Evolutionary conservation across 2,888 invertebrate genomes (phyloP).

Genomic region (Tiphia femorata): DNA sequence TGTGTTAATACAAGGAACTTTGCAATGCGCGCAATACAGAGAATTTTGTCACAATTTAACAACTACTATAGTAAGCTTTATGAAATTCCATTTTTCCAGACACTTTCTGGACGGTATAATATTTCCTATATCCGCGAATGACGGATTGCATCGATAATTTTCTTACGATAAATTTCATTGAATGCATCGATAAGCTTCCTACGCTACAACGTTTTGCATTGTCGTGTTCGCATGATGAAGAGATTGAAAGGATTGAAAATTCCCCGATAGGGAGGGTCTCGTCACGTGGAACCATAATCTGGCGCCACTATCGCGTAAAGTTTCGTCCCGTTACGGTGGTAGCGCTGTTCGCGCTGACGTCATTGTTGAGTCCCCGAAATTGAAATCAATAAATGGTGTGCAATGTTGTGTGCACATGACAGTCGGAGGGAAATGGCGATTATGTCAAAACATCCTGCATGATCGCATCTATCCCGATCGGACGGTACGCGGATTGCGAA

Average conservation of each 20-base stretch:
- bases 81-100: background rate
- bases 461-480: constrained; percentile 47
- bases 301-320: background rate
- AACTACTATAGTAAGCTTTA: background rate
- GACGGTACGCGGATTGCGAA: constrained; percentile 16
- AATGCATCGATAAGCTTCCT: no score
- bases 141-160: no score
- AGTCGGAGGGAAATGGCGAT: constrained; percentile 61
- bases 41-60: background rate
- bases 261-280: no score
- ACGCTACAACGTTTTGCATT: no score
- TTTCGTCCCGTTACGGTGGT: constrained; percentile 13
- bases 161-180: background rate
- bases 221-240: no score
- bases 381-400: constrained; percentile 65
- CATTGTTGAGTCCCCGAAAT: constrained; percentile 59
- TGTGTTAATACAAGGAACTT: background rate
- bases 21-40: background rate
- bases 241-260: no score
- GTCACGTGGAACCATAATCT: no score
- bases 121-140: background rate
- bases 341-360: constrained; percentile 49
- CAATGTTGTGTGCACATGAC: constrained; percentile 52
- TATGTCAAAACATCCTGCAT: constrained; percentile 59
- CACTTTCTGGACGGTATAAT: no score